Percentiles rank a stretch among this genome's conserved stretches.
These are phyloP conservation scores for Terrapene triunguis DNA, from an alignment of 2,113 vertebrate genomes.

Conservation along the genomic window DNA sequence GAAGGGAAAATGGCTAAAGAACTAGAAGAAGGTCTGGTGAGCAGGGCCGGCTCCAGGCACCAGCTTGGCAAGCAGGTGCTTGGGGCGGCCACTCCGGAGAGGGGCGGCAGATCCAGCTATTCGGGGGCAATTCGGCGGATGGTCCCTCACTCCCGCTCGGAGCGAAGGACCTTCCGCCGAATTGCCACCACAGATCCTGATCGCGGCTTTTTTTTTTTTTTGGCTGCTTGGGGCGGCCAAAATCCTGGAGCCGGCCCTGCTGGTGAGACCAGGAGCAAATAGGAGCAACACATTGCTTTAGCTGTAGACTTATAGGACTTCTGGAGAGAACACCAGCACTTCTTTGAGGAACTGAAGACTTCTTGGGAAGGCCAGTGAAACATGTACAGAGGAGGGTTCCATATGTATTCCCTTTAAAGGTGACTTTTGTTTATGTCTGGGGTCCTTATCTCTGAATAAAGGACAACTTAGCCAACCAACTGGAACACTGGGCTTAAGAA, in stretches of 20 bases:
- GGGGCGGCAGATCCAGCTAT: too few species aligned
- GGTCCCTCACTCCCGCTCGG: too few species aligned
- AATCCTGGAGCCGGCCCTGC: too few species aligned
- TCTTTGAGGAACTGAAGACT: not conserved
- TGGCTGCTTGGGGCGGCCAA: too few species aligned
- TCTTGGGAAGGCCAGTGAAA: not conserved
- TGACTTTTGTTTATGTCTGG: constrained; percentile 11
- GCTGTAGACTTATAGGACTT: constrained; percentile 4
- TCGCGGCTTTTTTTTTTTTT: too few species aligned
- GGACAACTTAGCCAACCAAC: constrained; percentile 12
- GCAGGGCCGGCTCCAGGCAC: too few species aligned
- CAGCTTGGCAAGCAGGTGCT: too few species aligned
- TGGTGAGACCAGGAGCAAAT: not conserved
- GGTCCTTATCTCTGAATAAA: not conserved
- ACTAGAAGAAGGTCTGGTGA: not conserved
- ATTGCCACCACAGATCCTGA: too few species aligned
- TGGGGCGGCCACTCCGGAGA: too few species aligned
- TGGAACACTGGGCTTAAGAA: constrained; percentile 10
- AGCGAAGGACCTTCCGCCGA: too few species aligned
- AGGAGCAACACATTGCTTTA: constrained; percentile 7
- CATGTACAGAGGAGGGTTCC: not conserved
- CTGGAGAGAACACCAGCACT: not conserved
- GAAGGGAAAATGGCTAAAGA: not conserved
- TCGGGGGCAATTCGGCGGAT: too few species aligned
- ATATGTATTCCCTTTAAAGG: not conserved